Percentiles rank a stretch among this genome's conserved stretches.
Conservation (phyloP, 1,140 invertebrate genomes). For the Vollenhovia emeryi region DNA sequence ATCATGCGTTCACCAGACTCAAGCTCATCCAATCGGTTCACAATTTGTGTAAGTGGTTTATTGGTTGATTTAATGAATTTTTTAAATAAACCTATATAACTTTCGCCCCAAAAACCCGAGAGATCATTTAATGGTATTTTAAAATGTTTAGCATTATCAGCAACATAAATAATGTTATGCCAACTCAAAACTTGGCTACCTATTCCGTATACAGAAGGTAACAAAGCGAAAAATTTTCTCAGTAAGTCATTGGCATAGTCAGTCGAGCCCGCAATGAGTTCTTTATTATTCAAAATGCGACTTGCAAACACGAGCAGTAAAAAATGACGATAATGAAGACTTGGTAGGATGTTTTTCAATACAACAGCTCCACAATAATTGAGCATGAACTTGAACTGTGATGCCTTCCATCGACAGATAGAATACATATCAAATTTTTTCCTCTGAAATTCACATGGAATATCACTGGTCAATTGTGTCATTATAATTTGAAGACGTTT, state of each 20-base stretch:
- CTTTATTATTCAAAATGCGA: conserved; percentile 3
- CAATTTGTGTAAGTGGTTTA: neutral
- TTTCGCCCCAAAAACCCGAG: neutral
- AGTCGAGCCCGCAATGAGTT: neutral
- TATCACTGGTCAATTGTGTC: neutral
- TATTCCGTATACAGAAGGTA: neutral
- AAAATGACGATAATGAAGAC: neutral
- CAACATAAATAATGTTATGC: conserved; percentile 9
- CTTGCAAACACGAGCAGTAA: neutral
- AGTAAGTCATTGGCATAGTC: neutral
- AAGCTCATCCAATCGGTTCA: neutral
- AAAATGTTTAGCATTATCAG: neutral
- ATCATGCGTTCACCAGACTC: neutral
- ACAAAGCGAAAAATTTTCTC: neutral
- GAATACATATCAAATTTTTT: neutral
- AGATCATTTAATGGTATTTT: neutral
- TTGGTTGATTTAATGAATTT: neutral
- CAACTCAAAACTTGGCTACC: neutral
- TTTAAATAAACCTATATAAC: neutral
- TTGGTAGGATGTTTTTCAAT: neutral
- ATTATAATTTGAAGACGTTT: neutral
- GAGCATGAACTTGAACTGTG: neutral
- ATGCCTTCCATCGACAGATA: neutral
- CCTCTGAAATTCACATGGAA: neutral
- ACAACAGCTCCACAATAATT: conserved; percentile 3